These are phyloP conservation scores for Magallana angulata DNA, from an alignment of 1,140 invertebrate genomes.

Conservation along the genomic window DNA sequence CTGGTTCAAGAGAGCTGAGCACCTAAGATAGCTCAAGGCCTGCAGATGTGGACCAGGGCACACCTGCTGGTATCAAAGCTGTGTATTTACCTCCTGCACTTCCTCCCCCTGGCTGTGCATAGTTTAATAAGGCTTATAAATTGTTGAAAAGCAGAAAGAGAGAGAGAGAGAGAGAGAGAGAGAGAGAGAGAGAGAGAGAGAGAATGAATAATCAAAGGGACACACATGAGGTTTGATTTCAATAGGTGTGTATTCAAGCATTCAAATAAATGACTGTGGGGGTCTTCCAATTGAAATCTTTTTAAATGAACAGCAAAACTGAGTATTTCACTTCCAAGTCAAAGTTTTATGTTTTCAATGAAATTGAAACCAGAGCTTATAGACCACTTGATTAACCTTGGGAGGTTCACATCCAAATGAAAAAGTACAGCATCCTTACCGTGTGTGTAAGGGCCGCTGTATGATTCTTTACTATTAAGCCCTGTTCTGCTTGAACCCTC, in stretches of 20 bases:
- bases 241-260: not conserved
- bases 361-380: no score
- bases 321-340: no score
- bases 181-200: not conserved
- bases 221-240: not conserved
- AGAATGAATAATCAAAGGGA: not conserved
- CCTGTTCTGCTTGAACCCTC: not conserved
- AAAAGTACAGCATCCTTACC: no score
- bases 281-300: not conserved
- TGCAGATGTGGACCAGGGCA: not conserved
- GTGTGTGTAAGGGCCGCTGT: no score
- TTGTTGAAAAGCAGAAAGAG: not conserved
- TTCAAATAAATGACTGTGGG: not conserved
- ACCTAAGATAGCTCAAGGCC: not conserved
- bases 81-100: not conserved
- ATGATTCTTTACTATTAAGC: no score
- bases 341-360: no score
- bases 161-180: not conserved
- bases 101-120: not conserved
- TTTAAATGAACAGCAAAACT: conserved; percentile 19
- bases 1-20: not conserved
- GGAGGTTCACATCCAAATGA: no score
- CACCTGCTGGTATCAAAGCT: not conserved
- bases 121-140: not conserved
- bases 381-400: no score